phyloP scores from a whole-genome alignment of 2,888 invertebrate species.

The Hyposoter dolosus region DNA sequence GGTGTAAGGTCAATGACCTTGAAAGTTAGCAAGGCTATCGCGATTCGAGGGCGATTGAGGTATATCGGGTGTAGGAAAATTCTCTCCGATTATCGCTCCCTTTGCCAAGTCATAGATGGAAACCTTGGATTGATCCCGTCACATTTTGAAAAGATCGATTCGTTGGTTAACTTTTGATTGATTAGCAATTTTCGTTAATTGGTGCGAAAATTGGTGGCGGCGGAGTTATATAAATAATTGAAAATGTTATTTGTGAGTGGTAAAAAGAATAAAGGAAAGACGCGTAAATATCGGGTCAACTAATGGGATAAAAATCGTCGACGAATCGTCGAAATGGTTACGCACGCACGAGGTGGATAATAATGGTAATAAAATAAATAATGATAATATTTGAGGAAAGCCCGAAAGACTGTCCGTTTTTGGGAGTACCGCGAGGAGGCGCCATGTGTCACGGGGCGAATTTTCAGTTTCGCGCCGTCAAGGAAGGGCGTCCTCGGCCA shows the following conservation, averaged over 20 bases:
- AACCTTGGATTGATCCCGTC: not conserved
- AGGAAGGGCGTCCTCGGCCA: conserved; percentile 73
- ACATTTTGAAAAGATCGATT: not conserved
- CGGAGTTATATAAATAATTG: not conserved
- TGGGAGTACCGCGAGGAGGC: conserved; percentile 75
- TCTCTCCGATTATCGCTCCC: not conserved
- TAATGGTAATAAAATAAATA: conserved; percentile 32
- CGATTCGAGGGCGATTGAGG: not conserved
- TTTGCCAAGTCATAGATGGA: not conserved
- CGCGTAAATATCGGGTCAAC: not conserved
- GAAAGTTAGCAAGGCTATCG: conserved; percentile 24
- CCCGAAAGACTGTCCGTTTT: conserved; percentile 38
- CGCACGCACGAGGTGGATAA: not conserved
- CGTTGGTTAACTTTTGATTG: not conserved
- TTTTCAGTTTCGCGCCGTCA: conserved; percentile 75
- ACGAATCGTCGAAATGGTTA: not conserved
- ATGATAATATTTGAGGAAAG: conserved; percentile 42
- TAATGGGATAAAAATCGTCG: not conserved
- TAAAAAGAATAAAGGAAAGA: not conserved
- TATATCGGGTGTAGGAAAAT: not conserved
- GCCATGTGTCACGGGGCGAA: conserved; percentile 72
- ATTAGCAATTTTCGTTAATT: no score
- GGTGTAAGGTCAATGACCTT: conserved; percentile 27
- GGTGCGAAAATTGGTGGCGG: no score
- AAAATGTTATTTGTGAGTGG: not conserved